phyloP scores from a whole-genome alignment of 2,888 invertebrate genomes.

The Teleogryllus oceanicus region DNA sequence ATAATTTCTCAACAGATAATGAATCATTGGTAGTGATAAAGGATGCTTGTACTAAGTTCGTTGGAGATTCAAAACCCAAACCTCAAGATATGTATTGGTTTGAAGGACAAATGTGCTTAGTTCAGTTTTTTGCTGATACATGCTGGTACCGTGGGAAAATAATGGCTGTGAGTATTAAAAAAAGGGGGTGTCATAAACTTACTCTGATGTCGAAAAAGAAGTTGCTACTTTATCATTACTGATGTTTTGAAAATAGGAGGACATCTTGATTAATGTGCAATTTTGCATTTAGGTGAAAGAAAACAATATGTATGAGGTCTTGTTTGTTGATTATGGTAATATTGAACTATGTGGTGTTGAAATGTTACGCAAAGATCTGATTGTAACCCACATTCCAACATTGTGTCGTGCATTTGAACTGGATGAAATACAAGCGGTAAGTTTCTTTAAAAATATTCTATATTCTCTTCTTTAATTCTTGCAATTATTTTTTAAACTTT shows the following conservation, averaged over 20 bases:
- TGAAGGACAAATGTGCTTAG: conserved; percentile 65
- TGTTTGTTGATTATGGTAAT: conserved; percentile 82
- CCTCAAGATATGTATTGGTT: conserved; percentile 56
- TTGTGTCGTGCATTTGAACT: conserved; percentile 63
- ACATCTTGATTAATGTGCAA: no score
- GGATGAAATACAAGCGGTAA: conserved; percentile 52
- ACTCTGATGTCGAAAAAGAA: no score
- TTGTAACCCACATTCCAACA: conserved; percentile 62
- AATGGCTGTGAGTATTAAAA: conserved; percentile 47
- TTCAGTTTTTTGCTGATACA: conserved; percentile 61
- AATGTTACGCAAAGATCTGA: conserved; percentile 60
- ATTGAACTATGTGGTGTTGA: conserved; percentile 58
- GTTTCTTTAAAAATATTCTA: conserved; percentile 33
- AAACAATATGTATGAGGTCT: conserved; percentile 47
- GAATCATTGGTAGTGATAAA: conserved; percentile 51
- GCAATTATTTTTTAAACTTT: neutral
- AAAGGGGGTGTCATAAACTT: no score
- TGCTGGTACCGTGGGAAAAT: conserved; percentile 70
- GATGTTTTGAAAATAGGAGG: no score
- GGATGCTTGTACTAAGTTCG: conserved; percentile 51
- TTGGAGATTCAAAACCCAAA: conserved; percentile 50
- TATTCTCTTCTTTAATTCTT: conserved; percentile 18
- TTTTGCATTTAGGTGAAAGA: conserved; percentile 28
- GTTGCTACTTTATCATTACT: no score
- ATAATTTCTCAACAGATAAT: conserved; percentile 38